A percentile compares a stretch with the other conserved stretches of the same genome.
Conservation (phyloP, 2,113 vertebrate species). For the Falco punctatus region DNA sequence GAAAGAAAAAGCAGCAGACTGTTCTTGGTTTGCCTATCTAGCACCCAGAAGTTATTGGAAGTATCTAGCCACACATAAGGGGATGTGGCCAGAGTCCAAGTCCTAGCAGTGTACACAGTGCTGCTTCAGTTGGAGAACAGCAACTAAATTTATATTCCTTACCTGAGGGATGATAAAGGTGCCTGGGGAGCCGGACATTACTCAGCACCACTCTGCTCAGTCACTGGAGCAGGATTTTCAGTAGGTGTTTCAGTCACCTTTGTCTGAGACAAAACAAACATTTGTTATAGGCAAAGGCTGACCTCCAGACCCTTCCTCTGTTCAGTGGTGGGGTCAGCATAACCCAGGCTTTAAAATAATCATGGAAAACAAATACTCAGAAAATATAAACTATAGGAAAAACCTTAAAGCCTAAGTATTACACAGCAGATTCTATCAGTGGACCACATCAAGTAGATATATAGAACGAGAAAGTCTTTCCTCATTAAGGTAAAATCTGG, state of each 20-base stretch:
- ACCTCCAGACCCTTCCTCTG: not conserved
- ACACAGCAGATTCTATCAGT: not conserved
- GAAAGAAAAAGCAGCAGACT: not conserved
- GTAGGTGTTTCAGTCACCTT: slow-evolving; percentile 75
- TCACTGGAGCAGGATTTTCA: slow-evolving; percentile 75
- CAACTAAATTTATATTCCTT: not conserved
- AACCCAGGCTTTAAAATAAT: not conserved
- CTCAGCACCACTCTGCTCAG: slow-evolving; percentile 76
- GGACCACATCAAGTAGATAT: not conserved
- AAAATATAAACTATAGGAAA: not conserved
- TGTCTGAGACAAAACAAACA: slow-evolving; percentile 45
- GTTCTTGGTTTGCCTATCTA: not conserved
- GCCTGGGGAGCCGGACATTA: slow-evolving; percentile 66
- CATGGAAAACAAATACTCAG: not conserved
- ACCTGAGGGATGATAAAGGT: slow-evolving; percentile 70
- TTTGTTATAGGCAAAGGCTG: not conserved
- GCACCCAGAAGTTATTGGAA: not conserved
- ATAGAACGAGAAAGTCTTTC: not conserved
- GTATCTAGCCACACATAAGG: not conserved
- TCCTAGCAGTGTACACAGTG: not conserved
- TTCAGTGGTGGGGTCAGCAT: not conserved
- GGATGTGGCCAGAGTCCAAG: not conserved
- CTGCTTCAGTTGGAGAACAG: not conserved
- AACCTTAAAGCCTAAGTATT: not conserved
- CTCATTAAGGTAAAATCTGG: not conserved